These are phyloP conservation scores for Australoheros facetus DNA, from an alignment of 2,797 vertebrate genomes.

Conservation along the genomic window DNA sequence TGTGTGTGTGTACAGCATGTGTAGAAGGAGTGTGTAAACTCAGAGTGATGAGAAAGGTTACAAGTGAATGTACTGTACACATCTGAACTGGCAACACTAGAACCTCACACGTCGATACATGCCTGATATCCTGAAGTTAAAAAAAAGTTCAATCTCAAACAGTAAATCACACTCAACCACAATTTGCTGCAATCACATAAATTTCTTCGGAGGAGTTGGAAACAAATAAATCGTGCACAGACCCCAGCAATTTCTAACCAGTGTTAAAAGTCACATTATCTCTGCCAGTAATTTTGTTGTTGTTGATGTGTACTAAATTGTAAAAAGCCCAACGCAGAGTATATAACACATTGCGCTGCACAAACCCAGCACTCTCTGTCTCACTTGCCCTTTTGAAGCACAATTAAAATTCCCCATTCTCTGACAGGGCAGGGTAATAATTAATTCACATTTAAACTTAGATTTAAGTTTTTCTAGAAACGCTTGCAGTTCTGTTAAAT, in stretches of 20 bases:
- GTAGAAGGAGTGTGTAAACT: slow-evolving; percentile 11
- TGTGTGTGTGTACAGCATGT: slow-evolving; percentile 23
- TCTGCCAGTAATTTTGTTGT: neutral
- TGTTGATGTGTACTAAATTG: neutral
- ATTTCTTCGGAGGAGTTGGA: neutral
- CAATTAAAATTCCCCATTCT: neutral
- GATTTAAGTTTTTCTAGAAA: neutral
- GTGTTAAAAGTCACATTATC: neutral
- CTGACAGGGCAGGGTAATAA: neutral
- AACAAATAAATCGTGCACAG: neutral
- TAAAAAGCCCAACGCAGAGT: neutral
- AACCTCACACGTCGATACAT: neutral
- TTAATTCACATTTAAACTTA: neutral
- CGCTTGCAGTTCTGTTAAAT: neutral
- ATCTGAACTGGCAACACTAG: slow-evolving; percentile 17
- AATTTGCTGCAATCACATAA: neutral
- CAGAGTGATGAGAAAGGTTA: slow-evolving; percentile 35
- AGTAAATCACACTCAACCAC: neutral
- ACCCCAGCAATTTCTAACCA: neutral
- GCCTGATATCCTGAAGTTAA: neutral
- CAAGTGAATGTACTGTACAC: slow-evolving; percentile 12
- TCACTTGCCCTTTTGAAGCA: no score
- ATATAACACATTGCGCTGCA: neutral
- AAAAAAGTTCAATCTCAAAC: slow-evolving; percentile 1
- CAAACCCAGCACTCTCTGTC: neutral